Evolutionary conservation across 2,888 invertebrate genomes (phyloP).

Genomic region (Gymnoscelis rufifasciata): DNA sequence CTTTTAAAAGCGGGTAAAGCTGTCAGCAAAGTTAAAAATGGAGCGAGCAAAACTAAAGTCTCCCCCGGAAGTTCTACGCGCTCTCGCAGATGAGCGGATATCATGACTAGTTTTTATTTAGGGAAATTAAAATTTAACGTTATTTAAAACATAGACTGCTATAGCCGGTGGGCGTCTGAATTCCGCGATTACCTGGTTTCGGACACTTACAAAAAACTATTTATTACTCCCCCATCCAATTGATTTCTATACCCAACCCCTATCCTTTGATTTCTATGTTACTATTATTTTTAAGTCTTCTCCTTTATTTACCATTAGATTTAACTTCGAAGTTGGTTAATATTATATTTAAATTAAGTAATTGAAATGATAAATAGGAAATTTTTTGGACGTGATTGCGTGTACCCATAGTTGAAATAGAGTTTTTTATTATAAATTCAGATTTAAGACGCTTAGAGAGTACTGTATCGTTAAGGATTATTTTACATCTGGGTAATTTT

Average conservation of each 20-base stretch:
- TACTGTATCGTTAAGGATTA: conserved; percentile 4
- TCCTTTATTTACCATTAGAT: conserved; percentile 65
- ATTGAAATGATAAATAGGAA: conserved; percentile 25
- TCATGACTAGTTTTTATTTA: conserved; percentile 8
- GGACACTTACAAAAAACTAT: conserved; percentile 6
- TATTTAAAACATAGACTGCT: conserved; percentile 40
- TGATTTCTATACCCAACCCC: neutral
- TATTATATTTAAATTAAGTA: conserved; percentile 51
- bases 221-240: neutral
- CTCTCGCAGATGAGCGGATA: conserved; percentile 50
- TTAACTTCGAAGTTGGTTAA: conserved; percentile 65
- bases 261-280: conserved; percentile 67
- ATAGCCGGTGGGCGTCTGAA: conserved; percentile 37
- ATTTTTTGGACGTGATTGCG: conserved; percentile 23
- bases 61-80: conserved; percentile 47
- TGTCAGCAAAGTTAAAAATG: conserved; percentile 6
- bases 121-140: conserved; percentile 27
- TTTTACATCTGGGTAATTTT: neutral
- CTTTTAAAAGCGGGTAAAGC: conserved; percentile 1
- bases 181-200: conserved; percentile 26
- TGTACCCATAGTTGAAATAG: conserved; percentile 14
- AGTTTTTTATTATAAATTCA: conserved; percentile 12
- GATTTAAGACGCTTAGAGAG: conserved; percentile 6
- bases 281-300: conserved; percentile 73
- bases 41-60: conserved; percentile 39